Conservation (phyloP, 2,113 vertebrate species). For the Merops nubicus region DNA sequence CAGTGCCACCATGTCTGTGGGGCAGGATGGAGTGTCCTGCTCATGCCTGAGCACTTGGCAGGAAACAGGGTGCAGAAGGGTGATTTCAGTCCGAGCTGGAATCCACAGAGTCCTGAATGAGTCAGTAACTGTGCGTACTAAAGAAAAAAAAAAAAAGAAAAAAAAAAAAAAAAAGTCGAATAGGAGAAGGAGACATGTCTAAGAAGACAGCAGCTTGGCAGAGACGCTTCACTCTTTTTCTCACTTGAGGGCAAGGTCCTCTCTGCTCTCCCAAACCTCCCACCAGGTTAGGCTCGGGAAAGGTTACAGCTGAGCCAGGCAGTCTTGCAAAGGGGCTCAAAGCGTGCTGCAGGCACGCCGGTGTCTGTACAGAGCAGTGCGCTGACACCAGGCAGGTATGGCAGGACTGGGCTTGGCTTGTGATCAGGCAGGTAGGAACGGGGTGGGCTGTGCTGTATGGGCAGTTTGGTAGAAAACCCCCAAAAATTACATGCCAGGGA, state of each 20-base stretch:
- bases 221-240: background rate
- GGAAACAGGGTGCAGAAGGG: background rate
- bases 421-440: accelerated
- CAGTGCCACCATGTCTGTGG: background rate
- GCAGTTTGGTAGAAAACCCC: background rate
- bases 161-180: slow-evolving; percentile 6
- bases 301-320: background rate
- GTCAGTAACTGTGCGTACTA: slow-evolving; percentile 12
- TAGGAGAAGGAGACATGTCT: background rate
- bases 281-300: background rate
- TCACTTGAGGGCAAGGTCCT: background rate
- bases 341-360: background rate
- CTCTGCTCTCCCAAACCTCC: background rate
- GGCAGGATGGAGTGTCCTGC: background rate
- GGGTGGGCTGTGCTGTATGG: background rate
- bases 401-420: accelerated
- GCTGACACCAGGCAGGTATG: background rate
- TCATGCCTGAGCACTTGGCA: background rate
- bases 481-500: background rate
- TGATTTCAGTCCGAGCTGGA: background rate
- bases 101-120: background rate
- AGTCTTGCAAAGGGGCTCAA: accelerated
- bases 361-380: background rate
- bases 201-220: slow-evolving; percentile 31
- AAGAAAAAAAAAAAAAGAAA: slow-evolving; percentile 16